Percentiles rank a stretch among this genome's conserved stretches.
phyloP scores from a whole-genome alignment of 2,113 vertebrate species.

The Hirundichthys speculiger region DNA sequence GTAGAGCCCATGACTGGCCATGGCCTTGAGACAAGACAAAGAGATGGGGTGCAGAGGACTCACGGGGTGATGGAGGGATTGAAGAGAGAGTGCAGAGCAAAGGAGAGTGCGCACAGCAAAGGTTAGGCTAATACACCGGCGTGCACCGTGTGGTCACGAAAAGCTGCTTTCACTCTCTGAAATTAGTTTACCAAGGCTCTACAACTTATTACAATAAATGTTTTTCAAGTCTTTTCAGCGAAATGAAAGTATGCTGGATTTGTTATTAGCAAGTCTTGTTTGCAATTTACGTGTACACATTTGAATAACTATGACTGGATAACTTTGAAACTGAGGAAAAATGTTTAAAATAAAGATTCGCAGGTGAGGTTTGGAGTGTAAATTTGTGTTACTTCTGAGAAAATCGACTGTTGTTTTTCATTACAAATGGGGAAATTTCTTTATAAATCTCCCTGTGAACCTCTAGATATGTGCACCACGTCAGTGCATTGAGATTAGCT shows the following conservation, averaged over 20 bases:
- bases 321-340: background rate
- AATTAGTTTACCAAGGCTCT: constrained; percentile 21
- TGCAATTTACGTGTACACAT: background rate
- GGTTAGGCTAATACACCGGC: constrained; percentile 44
- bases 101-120: constrained; percentile 32
- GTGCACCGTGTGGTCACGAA: constrained; percentile 17
- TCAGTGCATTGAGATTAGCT: background rate
- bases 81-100: constrained; percentile 62
- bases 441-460: no score
- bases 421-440: no score
- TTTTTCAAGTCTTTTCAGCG: no score
- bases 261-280: background rate
- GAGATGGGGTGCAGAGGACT: constrained; percentile 40
- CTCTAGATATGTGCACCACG: background rate
- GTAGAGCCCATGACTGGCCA: constrained; percentile 53
- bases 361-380: background rate
- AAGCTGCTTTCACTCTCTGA: constrained; percentile 9
- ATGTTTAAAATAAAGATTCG: background rate
- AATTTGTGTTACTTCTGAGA: no score
- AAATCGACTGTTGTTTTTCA: no score
- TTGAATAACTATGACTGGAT: background rate
- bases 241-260: background rate
- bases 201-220: background rate
- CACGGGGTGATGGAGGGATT: constrained; percentile 27
- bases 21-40: constrained; percentile 66